These are phyloP conservation scores for Acrocephalus kingi DNA, from an alignment of 2,113 vertebrate species.

Conservation along the genomic window DNA sequence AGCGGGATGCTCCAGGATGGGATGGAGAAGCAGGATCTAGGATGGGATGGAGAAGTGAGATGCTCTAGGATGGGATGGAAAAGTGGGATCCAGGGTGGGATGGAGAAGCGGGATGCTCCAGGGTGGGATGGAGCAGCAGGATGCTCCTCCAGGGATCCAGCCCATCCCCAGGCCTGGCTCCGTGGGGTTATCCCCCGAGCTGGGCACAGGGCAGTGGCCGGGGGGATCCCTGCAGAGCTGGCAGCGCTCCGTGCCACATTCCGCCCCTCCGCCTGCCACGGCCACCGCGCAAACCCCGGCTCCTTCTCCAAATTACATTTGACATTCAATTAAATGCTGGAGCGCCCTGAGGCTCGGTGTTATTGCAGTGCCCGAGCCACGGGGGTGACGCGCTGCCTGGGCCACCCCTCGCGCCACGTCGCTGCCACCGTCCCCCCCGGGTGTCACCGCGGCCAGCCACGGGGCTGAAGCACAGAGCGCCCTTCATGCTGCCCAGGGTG, in stretches of 20 bases:
- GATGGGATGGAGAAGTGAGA: fast-evolving
- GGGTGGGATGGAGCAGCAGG: not conserved
- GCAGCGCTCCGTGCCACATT: not conserved
- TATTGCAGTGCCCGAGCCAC: not conserved
- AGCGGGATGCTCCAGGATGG: fast-evolving
- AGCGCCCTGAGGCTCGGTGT: not conserved
- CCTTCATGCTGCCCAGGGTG: not conserved
- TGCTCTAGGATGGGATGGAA: not conserved
- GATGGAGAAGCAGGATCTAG: not conserved
- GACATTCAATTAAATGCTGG: constrained; percentile 52
- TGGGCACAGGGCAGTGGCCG: fast-evolving
- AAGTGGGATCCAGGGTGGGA: fast-evolving
- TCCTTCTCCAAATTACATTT: constrained; percentile 59
- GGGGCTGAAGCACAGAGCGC: not conserved
- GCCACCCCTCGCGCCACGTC: not conserved
- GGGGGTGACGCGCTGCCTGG: not conserved
- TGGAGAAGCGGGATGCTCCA: not conserved
- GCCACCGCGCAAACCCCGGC: not conserved
- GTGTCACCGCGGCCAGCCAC: not conserved
- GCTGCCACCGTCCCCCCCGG: not conserved
- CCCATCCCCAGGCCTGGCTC: fast-evolving
- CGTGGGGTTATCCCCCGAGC: fast-evolving
- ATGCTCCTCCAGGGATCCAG: not conserved
- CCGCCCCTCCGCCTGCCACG: not conserved
- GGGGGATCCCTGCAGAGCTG: constrained; percentile 63